Evolutionary conservation across 2,888 invertebrate genomes (phyloP).

Genomic region (Leucophenga maculata): DNA sequence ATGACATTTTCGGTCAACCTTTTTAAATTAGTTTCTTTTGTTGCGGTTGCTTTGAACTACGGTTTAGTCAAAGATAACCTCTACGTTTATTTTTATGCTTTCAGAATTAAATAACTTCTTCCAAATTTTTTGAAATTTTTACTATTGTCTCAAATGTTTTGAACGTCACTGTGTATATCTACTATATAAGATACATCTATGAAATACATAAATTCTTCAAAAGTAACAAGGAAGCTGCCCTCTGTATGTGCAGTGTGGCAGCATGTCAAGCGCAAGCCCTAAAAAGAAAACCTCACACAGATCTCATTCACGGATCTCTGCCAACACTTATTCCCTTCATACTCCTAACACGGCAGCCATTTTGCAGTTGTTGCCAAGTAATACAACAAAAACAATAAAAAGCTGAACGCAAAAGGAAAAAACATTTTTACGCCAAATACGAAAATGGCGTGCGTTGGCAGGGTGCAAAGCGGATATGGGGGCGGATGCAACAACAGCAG

Average conservation of each 20-base stretch:
- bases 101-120: no score
- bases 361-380: conserved; percentile 1
- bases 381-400: conserved; percentile 34
- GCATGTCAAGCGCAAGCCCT: conserved; percentile 36
- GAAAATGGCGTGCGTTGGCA: conserved; percentile 14
- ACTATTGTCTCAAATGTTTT: no score
- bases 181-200: conserved; percentile 57
- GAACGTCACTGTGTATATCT: no score
- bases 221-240: conserved; percentile 42
- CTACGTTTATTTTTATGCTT: no score
- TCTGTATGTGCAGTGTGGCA: conserved; percentile 31
- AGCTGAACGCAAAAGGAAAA: conserved; percentile 30
- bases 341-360: conserved; percentile 9
- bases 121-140: no score
- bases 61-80: no score
- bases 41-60: no score
- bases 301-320: conserved; percentile 27
- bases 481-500: not conserved
- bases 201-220: conserved; percentile 67
- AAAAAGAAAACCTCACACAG: conserved; percentile 43
- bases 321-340: not conserved
- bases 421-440: conserved; percentile 20
- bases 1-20: no score
- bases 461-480: not conserved
- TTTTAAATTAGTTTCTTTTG: no score